Evolutionary conservation across 2,888 invertebrate species (phyloP), one percentile per base, ranked within the genome.

Genomic region (Esperia sulphurella): DNA sequence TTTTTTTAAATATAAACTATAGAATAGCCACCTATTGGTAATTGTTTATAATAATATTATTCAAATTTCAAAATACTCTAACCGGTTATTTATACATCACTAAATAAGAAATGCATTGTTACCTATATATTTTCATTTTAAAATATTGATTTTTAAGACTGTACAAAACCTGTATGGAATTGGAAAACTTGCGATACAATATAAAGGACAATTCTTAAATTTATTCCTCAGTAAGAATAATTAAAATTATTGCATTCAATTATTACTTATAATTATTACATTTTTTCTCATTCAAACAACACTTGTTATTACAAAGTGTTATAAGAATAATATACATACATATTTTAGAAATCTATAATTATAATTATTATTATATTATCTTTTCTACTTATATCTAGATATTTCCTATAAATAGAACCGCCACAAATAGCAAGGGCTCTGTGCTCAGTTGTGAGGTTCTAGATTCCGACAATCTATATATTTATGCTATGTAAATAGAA

Each of bases 391-490:
- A 48, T 31, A 51, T 55, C 48, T 53, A n/a, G n/a, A n/a, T n/a
- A 55, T 38, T 47, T 45, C 53, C 55, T 58, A 50, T 61, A 77
- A 66, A 69, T 80, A 76, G 72, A 68, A 71, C 61, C 71, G 44
- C 28, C 73, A 75, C 77, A 83, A 84, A 41, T 55, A 75, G 82
- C 82, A 72, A 68, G 86, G 86, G 86, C 86, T 86, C 87, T 46
- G 50, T 75, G 80, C 84, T 58, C 50, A 51, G 68, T 83, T 79
- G 71, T 68, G 68, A 43, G 64, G 69, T 73, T 70, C 77, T 70
- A 80, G 75, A 73, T 75, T 65, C 2, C 21, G 3, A 5, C 57
- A 48, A 47, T 45, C n/a, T n/a, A n/a, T 51, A 53, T 43, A 28
- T 33, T 43, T n/a, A n/a, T n/a, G n/a, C 13, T 13, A 14, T 8